Evolutionary conservation across 2,113 vertebrate genomes (phyloP).

Genomic region (Colossoma macropomum): DNA sequence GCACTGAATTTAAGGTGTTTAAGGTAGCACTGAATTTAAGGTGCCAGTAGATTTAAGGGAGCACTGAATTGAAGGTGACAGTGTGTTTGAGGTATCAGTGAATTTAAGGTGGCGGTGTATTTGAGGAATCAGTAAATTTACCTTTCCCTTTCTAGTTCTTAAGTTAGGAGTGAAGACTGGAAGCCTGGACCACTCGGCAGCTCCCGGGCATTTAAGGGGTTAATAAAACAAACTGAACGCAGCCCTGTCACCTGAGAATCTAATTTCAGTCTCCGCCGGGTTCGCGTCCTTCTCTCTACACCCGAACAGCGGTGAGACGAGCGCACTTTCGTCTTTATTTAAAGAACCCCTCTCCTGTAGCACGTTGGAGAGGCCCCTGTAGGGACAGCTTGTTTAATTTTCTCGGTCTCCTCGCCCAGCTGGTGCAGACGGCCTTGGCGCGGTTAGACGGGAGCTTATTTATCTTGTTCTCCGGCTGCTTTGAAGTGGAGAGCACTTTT

Average conservation of each 20-base stretch:
- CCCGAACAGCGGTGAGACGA: not conserved
- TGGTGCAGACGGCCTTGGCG: constrained; percentile 4
- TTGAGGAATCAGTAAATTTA: too few species aligned
- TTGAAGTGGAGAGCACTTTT: constrained; percentile 42
- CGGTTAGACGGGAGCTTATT: constrained; percentile 25
- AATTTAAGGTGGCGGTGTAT: too few species aligned
- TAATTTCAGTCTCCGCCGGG: constrained; percentile 25
- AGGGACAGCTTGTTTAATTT: constrained; percentile 33
- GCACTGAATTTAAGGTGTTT: too few species aligned
- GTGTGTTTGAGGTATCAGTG: too few species aligned
- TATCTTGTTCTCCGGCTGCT: constrained; percentile 34
- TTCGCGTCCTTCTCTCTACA: not conserved
- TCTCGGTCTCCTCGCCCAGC: constrained; percentile 25
- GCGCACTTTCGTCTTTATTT: constrained; percentile 19
- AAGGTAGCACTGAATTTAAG: too few species aligned
- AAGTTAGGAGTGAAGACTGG: too few species aligned
- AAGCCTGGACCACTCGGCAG: too few species aligned
- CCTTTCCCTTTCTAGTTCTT: too few species aligned
- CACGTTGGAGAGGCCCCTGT: not conserved
- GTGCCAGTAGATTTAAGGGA: too few species aligned
- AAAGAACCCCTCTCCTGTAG: not conserved
- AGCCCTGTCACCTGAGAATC: not conserved
- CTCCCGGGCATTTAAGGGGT: not conserved
- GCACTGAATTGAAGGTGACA: too few species aligned
- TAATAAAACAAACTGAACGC: not conserved